Conservation (phyloP, 2,797 vertebrate genomes). For the Pangasius mekongensis region DNA sequence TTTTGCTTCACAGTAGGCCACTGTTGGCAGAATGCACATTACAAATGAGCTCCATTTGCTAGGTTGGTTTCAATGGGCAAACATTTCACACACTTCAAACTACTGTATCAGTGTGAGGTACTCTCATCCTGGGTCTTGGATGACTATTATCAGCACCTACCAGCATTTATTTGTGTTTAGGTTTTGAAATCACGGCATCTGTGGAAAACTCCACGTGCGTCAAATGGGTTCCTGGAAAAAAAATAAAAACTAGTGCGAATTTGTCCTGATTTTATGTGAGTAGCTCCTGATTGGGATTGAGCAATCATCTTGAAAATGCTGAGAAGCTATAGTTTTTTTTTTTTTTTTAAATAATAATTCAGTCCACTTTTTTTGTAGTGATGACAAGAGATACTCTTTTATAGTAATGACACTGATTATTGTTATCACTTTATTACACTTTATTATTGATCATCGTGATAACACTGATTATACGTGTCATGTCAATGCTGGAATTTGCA, state of each 20-base stretch:
- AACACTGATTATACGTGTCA: not conserved
- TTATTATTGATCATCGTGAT: not conserved
- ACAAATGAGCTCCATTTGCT: constrained; percentile 41
- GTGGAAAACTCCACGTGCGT: not conserved
- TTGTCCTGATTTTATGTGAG: no score
- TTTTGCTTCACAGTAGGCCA: constrained; percentile 23
- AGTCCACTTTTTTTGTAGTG: not conserved
- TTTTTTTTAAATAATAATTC: no score
- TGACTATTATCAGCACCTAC: constrained; percentile 6
- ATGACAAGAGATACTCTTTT: not conserved
- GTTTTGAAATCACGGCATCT: not conserved
- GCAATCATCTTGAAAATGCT: not conserved
- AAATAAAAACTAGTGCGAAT: not conserved
- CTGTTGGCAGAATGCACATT: constrained; percentile 8
- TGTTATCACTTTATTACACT: no score
- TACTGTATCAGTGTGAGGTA: not conserved
- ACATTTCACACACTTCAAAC: not conserved
- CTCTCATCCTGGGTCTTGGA: constrained; percentile 11
- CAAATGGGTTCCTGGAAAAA: not conserved
- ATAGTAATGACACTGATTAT: not conserved
- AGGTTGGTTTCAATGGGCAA: constrained; percentile 23
- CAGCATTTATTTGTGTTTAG: constrained; percentile 9
- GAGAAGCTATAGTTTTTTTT: not conserved
- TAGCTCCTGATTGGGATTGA: not conserved
- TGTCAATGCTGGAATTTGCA: not conserved